Evolutionary conservation across 1,140 invertebrate species (phyloP).

Genomic region (Nomia melanderi): DNA sequence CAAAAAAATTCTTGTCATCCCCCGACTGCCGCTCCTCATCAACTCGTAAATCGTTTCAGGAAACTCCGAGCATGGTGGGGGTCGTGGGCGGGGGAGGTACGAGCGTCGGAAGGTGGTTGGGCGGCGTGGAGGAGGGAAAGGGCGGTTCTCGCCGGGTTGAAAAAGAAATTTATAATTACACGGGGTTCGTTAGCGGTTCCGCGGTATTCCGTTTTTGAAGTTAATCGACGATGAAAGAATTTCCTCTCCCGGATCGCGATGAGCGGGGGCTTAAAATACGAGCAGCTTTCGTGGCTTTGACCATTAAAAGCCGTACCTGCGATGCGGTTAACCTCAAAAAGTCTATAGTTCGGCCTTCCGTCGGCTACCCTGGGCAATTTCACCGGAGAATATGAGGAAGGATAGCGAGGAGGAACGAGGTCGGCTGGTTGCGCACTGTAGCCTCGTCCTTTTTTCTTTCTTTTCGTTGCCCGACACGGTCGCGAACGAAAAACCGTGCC

Average conservation of each 20-base stretch:
- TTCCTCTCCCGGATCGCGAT: conserved; percentile 41
- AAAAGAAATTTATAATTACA: conserved; percentile 48
- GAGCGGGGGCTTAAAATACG: conserved; percentile 62
- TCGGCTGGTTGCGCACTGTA: conserved; percentile 39
- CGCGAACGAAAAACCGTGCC: conserved; percentile 33
- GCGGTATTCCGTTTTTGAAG: conserved; percentile 47
- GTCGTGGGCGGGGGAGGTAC: neutral
- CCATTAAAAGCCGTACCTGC: conserved; percentile 63
- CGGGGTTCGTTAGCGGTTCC: conserved; percentile 50
- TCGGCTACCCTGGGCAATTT: conserved; percentile 62
- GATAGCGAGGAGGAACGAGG: conserved; percentile 59
- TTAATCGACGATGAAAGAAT: conserved; percentile 67
- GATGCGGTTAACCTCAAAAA: conserved; percentile 66
- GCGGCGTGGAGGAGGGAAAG: neutral
- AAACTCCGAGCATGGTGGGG: neutral
- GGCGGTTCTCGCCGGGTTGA: neutral
- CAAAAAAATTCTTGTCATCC: neutral
- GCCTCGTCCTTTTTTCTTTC: conserved; percentile 43
- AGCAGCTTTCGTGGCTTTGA: conserved; percentile 63
- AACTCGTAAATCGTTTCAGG: conserved; percentile 4
- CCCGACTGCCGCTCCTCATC: neutral
- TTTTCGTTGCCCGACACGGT: conserved; percentile 33
- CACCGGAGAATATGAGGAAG: conserved; percentile 52
- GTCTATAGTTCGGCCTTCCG: conserved; percentile 62
- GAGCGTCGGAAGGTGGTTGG: neutral